phyloP scores from a whole-genome alignment of 64 coral and sea anemone species.

The Stylophora pistillata region DNA sequence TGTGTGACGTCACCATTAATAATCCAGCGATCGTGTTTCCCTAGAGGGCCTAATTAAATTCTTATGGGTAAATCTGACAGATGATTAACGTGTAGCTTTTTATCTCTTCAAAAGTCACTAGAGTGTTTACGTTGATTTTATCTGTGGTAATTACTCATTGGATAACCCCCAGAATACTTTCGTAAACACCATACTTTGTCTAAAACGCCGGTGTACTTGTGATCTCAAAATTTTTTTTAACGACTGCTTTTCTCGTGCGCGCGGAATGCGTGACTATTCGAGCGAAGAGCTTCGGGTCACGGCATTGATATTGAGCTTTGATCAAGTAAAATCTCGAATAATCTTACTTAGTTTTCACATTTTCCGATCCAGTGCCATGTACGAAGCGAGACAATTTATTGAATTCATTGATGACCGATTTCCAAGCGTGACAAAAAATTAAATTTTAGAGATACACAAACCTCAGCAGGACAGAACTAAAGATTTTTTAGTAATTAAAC shows the following conservation, averaged over 20 bases:
- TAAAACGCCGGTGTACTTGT: neutral
- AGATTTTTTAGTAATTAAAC: neutral
- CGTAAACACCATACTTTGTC: neutral
- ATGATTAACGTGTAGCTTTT: neutral
- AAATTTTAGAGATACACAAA: neutral
- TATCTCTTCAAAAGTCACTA: neutral
- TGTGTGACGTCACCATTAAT: too few relatives aligned
- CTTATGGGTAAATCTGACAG: too few relatives aligned
- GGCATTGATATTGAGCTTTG: neutral
- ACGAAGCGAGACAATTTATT: neutral
- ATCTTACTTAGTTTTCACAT: neutral
- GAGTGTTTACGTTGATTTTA: neutral
- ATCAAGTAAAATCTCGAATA: neutral
- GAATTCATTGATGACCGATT: neutral
- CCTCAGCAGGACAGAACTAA: neutral
- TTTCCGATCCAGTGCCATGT: neutral
- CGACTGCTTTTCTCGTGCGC: neutral
- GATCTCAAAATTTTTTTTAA: neutral
- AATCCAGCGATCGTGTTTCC: neutral
- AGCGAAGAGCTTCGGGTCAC: neutral
- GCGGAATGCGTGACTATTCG: neutral
- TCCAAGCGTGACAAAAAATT: neutral
- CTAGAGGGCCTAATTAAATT: neutral
- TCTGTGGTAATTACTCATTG: neutral
- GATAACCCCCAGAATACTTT: neutral